phyloP scores from a whole-genome alignment of 2,113 vertebrate genomes.

The Prunella himalayana region DNA sequence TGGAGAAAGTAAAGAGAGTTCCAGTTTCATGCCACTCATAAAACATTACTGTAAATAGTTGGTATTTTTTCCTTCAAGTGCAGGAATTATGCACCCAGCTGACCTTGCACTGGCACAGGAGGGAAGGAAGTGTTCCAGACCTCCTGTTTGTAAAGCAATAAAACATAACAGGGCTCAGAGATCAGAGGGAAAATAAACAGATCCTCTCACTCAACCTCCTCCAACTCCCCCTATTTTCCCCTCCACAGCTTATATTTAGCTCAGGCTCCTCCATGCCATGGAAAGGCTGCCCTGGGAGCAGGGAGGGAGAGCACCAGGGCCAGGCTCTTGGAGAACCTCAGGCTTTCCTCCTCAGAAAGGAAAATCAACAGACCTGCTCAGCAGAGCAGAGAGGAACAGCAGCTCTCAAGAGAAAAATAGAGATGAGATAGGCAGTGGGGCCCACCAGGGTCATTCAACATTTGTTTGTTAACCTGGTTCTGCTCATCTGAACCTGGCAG shows the following conservation, averaged over 20 bases:
- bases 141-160: slow-evolving; percentile 49
- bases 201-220: neutral
- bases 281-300: neutral
- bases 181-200: slow-evolving; percentile 52
- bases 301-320: neutral
- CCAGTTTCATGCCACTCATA: neutral
- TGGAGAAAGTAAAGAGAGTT: neutral
- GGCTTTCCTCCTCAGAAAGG: neutral
- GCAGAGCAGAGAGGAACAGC: neutral
- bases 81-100: neutral
- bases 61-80: neutral
- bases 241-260: neutral
- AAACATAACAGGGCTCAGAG: slow-evolving; percentile 29
- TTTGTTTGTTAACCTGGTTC: neutral
- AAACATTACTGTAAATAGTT: neutral
- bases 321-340: neutral
- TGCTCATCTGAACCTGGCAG: neutral
- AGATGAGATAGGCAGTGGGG: neutral
- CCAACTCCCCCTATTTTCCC: neutral
- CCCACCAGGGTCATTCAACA: neutral
- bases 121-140: slow-evolving; percentile 34
- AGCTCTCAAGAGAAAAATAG: neutral
- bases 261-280: neutral
- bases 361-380: neutral
- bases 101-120: neutral